Evolutionary conservation across 2,113 vertebrate species (phyloP).

Genomic region (Chionis minor): DNA sequence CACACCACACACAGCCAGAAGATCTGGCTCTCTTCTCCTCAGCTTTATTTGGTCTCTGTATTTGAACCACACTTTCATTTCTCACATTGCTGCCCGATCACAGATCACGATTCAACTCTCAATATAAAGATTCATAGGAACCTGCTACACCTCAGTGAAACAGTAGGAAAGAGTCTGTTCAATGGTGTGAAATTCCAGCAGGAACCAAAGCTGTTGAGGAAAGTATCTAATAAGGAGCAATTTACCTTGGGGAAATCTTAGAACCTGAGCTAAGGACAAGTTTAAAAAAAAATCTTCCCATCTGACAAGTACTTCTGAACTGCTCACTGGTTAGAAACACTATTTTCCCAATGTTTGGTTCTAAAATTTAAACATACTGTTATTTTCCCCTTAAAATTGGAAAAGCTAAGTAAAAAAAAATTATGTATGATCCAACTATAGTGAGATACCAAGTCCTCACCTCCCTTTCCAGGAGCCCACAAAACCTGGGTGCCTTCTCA

Average conservation of each 20-base stretch:
- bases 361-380: background rate
- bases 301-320: background rate
- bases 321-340: background rate
- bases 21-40: background rate
- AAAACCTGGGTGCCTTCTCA: background rate
- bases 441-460: background rate
- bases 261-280: background rate
- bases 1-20: accelerated
- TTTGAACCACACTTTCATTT: background rate
- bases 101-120: accelerated
- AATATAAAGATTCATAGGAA: accelerated
- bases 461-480: background rate
- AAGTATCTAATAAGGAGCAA: background rate
- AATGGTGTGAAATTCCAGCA: background rate
- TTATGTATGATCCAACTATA: accelerated
- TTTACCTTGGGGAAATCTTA: background rate
- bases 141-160: no score
- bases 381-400: background rate
- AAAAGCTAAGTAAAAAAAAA: background rate
- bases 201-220: background rate
- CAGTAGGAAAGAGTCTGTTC: background rate
- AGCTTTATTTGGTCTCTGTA: accelerated
- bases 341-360: background rate
- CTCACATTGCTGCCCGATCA: background rate
- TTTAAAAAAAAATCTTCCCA: background rate